Evolutionary conservation across 2,888 invertebrate species (phyloP), one percentile per base, ranked within the genome.

Genomic region (Taenaris catops): DNA sequence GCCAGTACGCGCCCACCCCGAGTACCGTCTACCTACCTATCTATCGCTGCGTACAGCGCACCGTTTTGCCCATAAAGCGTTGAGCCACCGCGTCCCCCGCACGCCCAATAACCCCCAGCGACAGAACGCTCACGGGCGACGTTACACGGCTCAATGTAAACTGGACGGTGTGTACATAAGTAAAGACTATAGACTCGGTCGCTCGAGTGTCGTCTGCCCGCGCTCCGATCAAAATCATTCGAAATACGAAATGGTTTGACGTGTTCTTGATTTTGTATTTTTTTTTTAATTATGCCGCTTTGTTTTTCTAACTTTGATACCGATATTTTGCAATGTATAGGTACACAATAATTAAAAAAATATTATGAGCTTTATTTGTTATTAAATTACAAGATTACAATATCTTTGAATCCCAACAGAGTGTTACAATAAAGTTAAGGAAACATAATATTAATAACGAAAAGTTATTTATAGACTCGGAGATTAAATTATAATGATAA

Each of bases 41-140:
- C 66, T 68, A 75, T 63, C 63, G 73, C 76, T 81, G 83, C 86
- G 79, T 84, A 83, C 81, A 73, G 78, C 70, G 72, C 83, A 81
- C 78, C 81, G 81, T 79, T 74, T 58, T 71, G 74, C 48, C 86
- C 80, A 74, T 52, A 52, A 39, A 49, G 51, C 45, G 51, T 46
- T 66, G 78, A 71, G 47, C 75, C 54, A 58, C 67, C 62, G 49
- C 54, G 37, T 52, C 46, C 55, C 60, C 63, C 67, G 70, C 70
- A 65, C 70, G 49, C 48, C 38, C 47, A 40, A 46, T 53, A 53
- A 51, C 41, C 58, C 52, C 59, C 57, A 55, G 48, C 50, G 54
- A 58, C 39, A 52, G 54, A 57, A 56, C 56, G 58, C 63, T 62
- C 67, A 55, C 42, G 56, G 57, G 61, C 63, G 69, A 65, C 72